Evolutionary conservation across 2,113 vertebrate species (phyloP).

Genomic region (Rhynchomys soricoides): DNA sequence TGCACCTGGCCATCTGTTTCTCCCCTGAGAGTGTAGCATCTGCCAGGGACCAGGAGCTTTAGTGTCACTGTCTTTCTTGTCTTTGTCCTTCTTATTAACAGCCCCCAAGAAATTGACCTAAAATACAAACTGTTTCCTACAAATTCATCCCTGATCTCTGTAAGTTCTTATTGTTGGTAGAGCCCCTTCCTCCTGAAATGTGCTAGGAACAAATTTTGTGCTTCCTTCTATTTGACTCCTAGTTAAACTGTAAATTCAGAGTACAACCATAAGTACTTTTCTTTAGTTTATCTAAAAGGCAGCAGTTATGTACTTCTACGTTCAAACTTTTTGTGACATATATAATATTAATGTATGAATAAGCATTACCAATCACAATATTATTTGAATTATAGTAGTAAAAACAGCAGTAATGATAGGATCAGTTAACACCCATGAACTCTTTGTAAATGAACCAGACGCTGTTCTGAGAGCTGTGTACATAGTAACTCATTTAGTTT

Average conservation of each 20-base stretch:
- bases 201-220: background rate
- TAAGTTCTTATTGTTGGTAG: background rate
- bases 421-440: background rate
- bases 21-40: background rate
- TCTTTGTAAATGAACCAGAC: background rate
- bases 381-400: background rate
- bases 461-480: background rate
- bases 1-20: background rate
- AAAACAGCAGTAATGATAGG: background rate
- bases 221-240: conserved; percentile 21
- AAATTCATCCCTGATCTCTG: conserved; percentile 20
- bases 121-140: conserved; percentile 22
- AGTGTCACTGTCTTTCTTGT: background rate
- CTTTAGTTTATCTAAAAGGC: background rate
- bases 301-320: background rate
- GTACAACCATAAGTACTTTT: background rate
- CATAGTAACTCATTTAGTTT: background rate
- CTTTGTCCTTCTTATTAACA: background rate
- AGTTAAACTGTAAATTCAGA: conserved; percentile 15
- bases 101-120: background rate
- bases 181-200: background rate
- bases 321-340: background rate
- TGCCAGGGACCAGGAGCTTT: background rate
- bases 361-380: background rate
- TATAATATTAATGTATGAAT: background rate